phyloP scores from a whole-genome alignment of 2,888 invertebrate species.

The Lydus trimaculatus region DNA sequence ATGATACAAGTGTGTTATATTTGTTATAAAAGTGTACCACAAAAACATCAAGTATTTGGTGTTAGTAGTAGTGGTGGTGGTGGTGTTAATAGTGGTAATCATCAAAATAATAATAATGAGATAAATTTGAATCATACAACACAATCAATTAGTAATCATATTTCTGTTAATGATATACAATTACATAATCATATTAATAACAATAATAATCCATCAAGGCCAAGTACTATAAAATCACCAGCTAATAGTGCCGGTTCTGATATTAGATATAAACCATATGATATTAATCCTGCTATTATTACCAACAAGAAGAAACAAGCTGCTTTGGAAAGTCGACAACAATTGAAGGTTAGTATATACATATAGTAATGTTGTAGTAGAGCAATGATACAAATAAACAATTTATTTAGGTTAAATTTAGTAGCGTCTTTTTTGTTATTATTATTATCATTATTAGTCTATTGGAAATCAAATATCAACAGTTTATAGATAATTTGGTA shows the following conservation, averaged over 20 bases:
- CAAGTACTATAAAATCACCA: constrained; percentile 64
- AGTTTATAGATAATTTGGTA: background rate
- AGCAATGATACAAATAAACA: background rate
- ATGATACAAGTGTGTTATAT: constrained; percentile 88
- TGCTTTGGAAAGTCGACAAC: constrained; percentile 51
- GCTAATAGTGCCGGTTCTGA: constrained; percentile 65
- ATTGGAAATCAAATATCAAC: no score
- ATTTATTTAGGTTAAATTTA: background rate
- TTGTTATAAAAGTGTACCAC: constrained; percentile 84
- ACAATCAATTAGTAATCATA: constrained; percentile 52
- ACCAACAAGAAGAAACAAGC: constrained; percentile 62
- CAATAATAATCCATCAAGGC: constrained; percentile 57
- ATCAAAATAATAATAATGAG: constrained; percentile 34
- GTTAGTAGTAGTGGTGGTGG: no score
- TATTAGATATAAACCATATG: constrained; percentile 69
- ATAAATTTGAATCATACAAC: constrained; percentile 19
- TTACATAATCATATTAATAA: constrained; percentile 43
- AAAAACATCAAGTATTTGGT: constrained; percentile 77
- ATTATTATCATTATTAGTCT: no score
- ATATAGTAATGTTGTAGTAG: background rate
- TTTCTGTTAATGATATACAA: constrained; percentile 57
- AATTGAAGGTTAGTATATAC: constrained; percentile 26
- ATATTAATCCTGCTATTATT: constrained; percentile 61
- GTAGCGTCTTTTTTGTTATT: no score
- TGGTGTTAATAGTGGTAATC: no score